Base-by-base conservation (phyloP, 1,140 invertebrate species). In the Zelostemma sp. region DNA sequence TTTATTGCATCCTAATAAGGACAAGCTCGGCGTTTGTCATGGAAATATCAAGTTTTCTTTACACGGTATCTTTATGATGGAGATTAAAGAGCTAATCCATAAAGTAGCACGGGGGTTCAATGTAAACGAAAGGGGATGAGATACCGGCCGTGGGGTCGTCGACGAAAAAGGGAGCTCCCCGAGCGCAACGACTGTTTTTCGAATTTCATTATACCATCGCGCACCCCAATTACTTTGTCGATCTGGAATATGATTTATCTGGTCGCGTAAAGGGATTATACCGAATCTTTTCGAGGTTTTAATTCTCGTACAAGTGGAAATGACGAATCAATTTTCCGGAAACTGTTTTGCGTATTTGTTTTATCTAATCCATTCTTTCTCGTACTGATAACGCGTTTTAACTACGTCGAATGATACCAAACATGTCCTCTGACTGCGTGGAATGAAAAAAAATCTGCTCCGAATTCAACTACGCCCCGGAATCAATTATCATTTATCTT, bases 161-260 rank as follows among this genome's bases (percentile, higher is more conserved):
- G 38, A 4, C 14, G 17, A 12, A 54, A 49, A 62, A 56, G 40
- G 19, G 21, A 47, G 50, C 43, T 33, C 46, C 53, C 58, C 46
- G 40, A 61, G 59, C 68, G 54, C 69, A 78, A 80, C 65, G 71
- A 77, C 80, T 81, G 80, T 77, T 79, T 76, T 77, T 78, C 68
- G 64, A 70, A 77, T 79, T 78, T 69, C 70, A 75, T 76, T 79
- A 78, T 68, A 80, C 62, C 73, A 49, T 71, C 54, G 62, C 70
- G 75, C 70, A 76, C 57, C 75, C 79, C 77, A 80, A 82, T 82
- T 82, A 82, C 69, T 71, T 57, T 46, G 72, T 76, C 71, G 72
- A 77, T 73, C 65, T 57, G 63, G 41, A 68, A 72, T 79, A 79
- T 80, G 75, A 82, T 81, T 81, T 82, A 81, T 81, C 72, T 56